Base-by-base conservation (phyloP, 2,888 invertebrate species). In the Drosophila buzzatii region DNA sequence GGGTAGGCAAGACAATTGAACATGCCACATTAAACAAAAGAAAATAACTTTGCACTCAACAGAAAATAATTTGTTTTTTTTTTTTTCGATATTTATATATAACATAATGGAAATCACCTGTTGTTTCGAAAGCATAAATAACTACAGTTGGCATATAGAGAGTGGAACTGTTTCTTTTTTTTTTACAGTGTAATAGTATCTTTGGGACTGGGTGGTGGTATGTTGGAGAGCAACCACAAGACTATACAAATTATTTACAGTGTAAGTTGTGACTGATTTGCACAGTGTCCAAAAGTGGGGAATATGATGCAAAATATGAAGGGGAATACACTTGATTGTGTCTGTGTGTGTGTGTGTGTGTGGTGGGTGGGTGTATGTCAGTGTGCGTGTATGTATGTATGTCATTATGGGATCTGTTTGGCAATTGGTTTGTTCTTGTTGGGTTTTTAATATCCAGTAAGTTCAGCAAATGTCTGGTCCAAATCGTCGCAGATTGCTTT, bases 401-500 rank as follows among this genome's bases (percentile, higher is more conserved):
- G 35, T 47, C 18, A 42, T 23, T 61, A 60, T 57, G 62, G 52
- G 44, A 39, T 71, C 23, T 49, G 41, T 61, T 60, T 73, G 69
- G 39, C 52, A 53, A 41, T 39, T 64, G 45, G 55, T 49, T 16
- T 37, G 42, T 49, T 16, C 18, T 51, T 69, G 73, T 77, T 74
- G 91, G 92, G 93, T 93, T 93, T 91, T 96, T 97, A 98, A 96
- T 98, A 98, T 96, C 97, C 98, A 94, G 98, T 98, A 95, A 98
- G 96, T 95, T 98, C 98, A 94, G 98, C 97, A 95, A 98, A 98
- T 94, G 98, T 98, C 94, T 96, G 96, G 95, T 98, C 98, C 96
- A 98, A 95, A 95, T 98, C 98, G 95, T 98, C 98, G 95, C 97
- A 97, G 95, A 98, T 98, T 94, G 96, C 96, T 96, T 98, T 98